Evolutionary conservation across 2,113 vertebrate species (phyloP).

Genomic region (Struthio camelus): DNA sequence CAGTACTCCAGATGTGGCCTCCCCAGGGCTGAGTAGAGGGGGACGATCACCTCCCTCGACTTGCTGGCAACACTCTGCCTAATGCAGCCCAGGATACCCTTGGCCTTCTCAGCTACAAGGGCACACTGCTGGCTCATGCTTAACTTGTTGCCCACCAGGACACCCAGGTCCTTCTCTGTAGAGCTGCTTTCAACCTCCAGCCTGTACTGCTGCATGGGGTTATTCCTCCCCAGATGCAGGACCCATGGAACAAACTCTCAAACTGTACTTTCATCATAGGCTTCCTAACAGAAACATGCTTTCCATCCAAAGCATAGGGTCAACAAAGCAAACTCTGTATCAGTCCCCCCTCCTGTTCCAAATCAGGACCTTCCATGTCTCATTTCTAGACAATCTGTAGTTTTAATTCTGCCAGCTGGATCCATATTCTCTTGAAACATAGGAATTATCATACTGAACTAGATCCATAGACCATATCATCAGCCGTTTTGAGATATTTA

Average conservation of each 20-base stretch:
- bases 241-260: not conserved
- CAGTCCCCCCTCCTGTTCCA: not conserved
- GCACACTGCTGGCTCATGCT: too few relatives aligned
- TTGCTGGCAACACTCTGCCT: too few relatives aligned
- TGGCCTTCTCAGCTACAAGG: too few relatives aligned
- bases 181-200: too few relatives aligned
- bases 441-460: not conserved
- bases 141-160: too few relatives aligned
- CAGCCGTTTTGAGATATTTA: not conserved
- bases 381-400: not conserved
- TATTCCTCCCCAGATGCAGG: too few relatives aligned
- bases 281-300: not conserved
- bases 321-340: not conserved
- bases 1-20: too few relatives aligned
- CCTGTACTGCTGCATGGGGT: too few relatives aligned
- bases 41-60: too few relatives aligned
- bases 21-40: too few relatives aligned
- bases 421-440: not conserved
- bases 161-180: too few relatives aligned
- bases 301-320: not conserved
- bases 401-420: not conserved
- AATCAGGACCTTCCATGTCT: not conserved
- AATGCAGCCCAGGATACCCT: too few relatives aligned
- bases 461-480: not conserved
- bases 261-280: not conserved